Evolutionary conservation across 1,140 invertebrate genomes (phyloP).

Genomic region (Orchestia grillus): DNA sequence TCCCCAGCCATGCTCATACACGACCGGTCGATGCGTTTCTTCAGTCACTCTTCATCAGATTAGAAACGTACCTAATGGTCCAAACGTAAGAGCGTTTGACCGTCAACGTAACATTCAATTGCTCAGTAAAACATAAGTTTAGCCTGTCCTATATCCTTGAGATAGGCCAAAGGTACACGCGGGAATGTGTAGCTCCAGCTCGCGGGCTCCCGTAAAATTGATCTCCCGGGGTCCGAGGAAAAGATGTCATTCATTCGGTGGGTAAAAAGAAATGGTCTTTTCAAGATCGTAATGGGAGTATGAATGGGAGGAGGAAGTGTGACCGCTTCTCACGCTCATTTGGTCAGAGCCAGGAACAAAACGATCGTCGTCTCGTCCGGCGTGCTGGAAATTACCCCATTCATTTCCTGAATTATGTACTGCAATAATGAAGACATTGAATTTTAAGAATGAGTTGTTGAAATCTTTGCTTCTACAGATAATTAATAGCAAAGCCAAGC

Average conservation of each 20-base stretch:
- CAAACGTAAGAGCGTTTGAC: neutral
- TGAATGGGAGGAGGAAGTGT: constrained; percentile 9
- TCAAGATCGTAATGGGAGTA: neutral
- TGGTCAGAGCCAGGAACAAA: neutral
- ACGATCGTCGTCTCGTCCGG: neutral
- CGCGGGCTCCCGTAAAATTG: neutral
- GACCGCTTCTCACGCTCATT: constrained; percentile 6
- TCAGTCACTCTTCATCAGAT: too few species aligned
- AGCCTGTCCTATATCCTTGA: neutral
- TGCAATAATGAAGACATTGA: too few species aligned
- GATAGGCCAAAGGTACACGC: neutral
- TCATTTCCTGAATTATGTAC: too few species aligned
- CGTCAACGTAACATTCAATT: neutral
- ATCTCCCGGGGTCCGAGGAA: neutral
- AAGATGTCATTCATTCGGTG: neutral
- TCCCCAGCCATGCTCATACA: too few species aligned
- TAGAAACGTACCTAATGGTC: neutral
- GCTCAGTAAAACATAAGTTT: neutral
- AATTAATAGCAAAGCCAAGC: too few species aligned
- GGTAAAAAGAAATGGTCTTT: neutral
- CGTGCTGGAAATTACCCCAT: neutral
- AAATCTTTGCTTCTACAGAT: too few species aligned
- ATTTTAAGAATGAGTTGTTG: too few species aligned
- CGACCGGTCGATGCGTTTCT: too few species aligned
- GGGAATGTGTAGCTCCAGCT: neutral